phyloP scores from a whole-genome alignment of 2,888 invertebrate genomes.

The Clivina fossor region DNA sequence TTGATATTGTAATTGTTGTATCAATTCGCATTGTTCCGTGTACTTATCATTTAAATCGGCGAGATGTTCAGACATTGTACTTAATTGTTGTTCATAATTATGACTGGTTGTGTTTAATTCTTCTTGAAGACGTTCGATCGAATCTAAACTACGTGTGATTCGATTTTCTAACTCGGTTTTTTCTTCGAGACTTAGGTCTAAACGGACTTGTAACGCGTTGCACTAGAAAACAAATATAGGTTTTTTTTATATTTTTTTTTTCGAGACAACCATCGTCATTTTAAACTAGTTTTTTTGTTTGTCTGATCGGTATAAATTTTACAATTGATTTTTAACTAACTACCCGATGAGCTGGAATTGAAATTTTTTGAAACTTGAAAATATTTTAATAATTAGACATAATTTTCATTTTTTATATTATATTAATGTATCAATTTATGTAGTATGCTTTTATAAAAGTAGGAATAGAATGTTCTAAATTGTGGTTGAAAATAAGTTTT shows the following conservation, averaged over 20 bases:
- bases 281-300: too few species aligned
- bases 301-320: too few species aligned
- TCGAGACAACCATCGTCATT: too few species aligned
- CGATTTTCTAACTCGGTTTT: constrained; percentile 58
- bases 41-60: constrained; percentile 84
- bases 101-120: constrained; percentile 64
- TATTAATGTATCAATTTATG: too few species aligned
- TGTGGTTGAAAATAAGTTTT: too few species aligned
- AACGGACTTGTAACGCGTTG: constrained; percentile 53
- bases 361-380: not conserved
- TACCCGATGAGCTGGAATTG: too few species aligned
- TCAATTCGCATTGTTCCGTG: constrained; percentile 76
- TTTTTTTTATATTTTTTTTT: too few species aligned
- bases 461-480: too few species aligned
- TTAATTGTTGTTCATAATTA: constrained; percentile 72
- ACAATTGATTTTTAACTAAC: too few species aligned
- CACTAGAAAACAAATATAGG: constrained; percentile 41
- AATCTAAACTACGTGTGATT: constrained; percentile 54
- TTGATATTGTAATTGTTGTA: constrained; percentile 53
- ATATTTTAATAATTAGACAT: too few species aligned
- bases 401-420: too few species aligned
- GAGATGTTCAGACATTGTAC: constrained; percentile 76
- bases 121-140: constrained; percentile 62
- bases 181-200: constrained; percentile 56
- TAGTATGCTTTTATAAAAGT: too few species aligned